phyloP scores from a whole-genome alignment of 35 echinoderm and acorn worm species.

The Eucidaris tribuloides region DNA sequence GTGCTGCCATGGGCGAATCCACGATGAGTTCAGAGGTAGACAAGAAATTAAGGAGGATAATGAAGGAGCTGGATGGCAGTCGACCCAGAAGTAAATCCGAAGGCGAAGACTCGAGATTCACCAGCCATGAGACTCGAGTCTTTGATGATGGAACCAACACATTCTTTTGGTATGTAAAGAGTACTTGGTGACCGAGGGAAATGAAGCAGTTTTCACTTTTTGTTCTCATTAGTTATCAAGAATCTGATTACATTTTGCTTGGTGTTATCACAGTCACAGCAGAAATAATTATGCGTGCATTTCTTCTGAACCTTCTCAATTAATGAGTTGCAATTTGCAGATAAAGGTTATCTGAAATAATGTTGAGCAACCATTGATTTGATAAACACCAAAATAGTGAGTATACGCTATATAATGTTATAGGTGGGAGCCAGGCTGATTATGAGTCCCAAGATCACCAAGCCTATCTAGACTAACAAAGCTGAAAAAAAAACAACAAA shows the following conservation, averaged over 20 bases:
- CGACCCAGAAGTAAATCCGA: not conserved
- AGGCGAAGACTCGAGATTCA: not conserved
- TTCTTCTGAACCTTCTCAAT: not conserved
- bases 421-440: too few relatives aligned
- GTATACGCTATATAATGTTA: too few relatives aligned
- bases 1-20: too few relatives aligned
- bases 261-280: not conserved
- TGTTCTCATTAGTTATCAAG: not conserved
- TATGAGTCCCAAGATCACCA: too few relatives aligned
- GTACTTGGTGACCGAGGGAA: not conserved
- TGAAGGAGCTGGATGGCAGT: slow-evolving; percentile 1
- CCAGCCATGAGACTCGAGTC: slow-evolving; percentile 44
- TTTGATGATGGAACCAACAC: slow-evolving; percentile 76
- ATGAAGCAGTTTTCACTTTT: not conserved
- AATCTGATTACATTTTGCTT: not conserved
- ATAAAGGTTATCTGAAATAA: not conserved
- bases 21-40: too few relatives aligned
- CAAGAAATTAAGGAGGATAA: not conserved
- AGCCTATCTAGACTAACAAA: too few relatives aligned
- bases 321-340: not conserved
- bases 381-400: too few relatives aligned
- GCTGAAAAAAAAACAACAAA: too few relatives aligned
- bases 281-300: not conserved
- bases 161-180: slow-evolving; percentile 54
- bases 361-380: too few relatives aligned